phyloP scores from a whole-genome alignment of 2,113 vertebrate species.

The Clarias batrachus region DNA sequence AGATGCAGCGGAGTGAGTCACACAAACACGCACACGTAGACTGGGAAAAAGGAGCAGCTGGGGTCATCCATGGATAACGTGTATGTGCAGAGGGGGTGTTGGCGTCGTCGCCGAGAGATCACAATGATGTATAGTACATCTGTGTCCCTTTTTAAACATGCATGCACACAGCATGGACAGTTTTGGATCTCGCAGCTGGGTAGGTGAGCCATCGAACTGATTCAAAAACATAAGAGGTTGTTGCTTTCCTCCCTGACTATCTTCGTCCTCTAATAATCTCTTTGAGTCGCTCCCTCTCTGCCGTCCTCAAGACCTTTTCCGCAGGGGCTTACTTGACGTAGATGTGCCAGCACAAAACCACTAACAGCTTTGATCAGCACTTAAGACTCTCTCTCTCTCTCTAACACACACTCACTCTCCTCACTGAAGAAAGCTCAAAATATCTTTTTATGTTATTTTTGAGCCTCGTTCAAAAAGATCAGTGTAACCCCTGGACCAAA shows the following conservation, averaged over 20 bases:
- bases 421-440: slow-evolving; percentile 15
- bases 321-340: slow-evolving; percentile 20
- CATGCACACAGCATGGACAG: not conserved
- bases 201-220: slow-evolving; percentile 22
- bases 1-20: slow-evolving; percentile 17
- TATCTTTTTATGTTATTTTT: slow-evolving; percentile 2
- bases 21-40: not conserved
- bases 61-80: slow-evolving; percentile 31
- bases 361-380: slow-evolving; percentile 50
- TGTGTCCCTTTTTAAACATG: slow-evolving; percentile 12
- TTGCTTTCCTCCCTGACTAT: not conserved
- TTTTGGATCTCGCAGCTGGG: slow-evolving; percentile 14
- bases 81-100: not conserved
- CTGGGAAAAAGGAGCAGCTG: slow-evolving; percentile 30
- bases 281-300: slow-evolving; percentile 7
- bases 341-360: slow-evolving; percentile 26
- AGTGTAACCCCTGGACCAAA: not conserved
- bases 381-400: not conserved
- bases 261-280: slow-evolving; percentile 9
- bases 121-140: slow-evolving; percentile 22
- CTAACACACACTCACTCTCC: not conserved
- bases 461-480: not conserved
- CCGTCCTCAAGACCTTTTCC: slow-evolving; percentile 15
- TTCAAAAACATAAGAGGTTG: slow-evolving; percentile 19
- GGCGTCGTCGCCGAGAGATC: not conserved